Conservation (phyloP, 2,113 vertebrate genomes). For the Pachypanchax playfairii region DNA sequence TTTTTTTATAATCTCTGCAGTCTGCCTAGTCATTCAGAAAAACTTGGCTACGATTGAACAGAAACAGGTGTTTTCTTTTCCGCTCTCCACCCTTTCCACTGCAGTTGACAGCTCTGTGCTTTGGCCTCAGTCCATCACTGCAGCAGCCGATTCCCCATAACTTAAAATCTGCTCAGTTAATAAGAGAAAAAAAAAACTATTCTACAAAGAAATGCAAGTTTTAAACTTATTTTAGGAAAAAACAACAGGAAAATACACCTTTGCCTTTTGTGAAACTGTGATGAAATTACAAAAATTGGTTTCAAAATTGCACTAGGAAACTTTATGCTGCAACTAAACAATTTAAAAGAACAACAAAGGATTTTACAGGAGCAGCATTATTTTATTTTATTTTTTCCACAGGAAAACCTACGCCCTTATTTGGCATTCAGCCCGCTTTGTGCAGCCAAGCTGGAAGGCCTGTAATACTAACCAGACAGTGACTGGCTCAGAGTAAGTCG, state of each 20-base stretch:
- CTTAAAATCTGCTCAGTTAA: conserved; percentile 35
- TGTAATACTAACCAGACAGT: conserved; percentile 33
- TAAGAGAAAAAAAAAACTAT: conserved; percentile 52
- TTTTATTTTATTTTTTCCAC: conserved; percentile 16
- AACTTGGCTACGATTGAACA: conserved; percentile 18
- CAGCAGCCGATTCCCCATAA: conserved; percentile 21
- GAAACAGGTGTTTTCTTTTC: conserved; percentile 33
- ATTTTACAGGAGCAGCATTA: conserved; percentile 34
- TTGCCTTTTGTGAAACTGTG: neutral
- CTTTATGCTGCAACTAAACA: neutral
- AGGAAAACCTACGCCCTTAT: conserved; percentile 11
- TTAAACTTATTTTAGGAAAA: conserved; percentile 7
- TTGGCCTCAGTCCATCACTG: conserved; percentile 21
- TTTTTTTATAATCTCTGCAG: neutral
- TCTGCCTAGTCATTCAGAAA: conserved; percentile 6
- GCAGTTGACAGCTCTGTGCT: conserved; percentile 7
- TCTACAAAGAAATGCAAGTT: conserved; percentile 32
- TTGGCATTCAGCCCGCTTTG: conserved; percentile 20
- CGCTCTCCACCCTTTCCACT: conserved; percentile 5
- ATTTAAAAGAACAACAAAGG: conserved; percentile 27
- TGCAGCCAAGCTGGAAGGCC: conserved; percentile 16
- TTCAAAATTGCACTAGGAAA: neutral
- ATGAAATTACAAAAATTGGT: neutral
- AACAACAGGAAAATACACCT: neutral
- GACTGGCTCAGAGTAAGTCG: conserved; percentile 24